Base-by-base conservation (phyloP, 2,888 invertebrate species). In the Bibio marci region DNA sequence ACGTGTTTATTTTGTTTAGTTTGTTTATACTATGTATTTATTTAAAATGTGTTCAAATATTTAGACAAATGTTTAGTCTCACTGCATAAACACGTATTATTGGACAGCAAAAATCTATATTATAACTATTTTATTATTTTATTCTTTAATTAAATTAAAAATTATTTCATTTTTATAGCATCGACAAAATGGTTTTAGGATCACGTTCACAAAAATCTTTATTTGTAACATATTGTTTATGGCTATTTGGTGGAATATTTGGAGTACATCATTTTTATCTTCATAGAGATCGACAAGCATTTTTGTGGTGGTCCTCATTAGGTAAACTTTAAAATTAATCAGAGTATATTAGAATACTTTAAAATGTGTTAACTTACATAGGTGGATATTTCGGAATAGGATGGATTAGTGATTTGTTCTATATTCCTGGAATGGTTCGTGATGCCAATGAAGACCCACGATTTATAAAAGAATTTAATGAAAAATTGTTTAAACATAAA, bases 181-280 rank as follows among this genome's bases (percentile, higher is more conserved):
- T n/a, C n/a, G n/a, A n/a, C n/a, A n/a, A n/a, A n/a, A n/a, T n/a
- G n/a, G n/a, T n/a, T n/a, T n/a, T n/a, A 22, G 22, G 4, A 22
- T 8, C 22, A 22, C 22, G 22, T 22, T 6, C 4, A 30, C 40
- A 61, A 45, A 79, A 78, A 53, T 77, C 75, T 2, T 56, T 76
- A 10, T 53, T 78, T 37, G 54, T 72, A 50, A 75, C 94, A 0
- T 95, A 92, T 54, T 43, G 91, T 2, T 63, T 80, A 30, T 95
- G 92, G 92, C 52, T 90, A 0, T 70, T 87, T 47, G 87, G 88
- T 14, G 95, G 95, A 4, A 61, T 83, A 49, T 77, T 87, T 48
- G 94, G 94, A 0, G 62, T 83, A 5, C 95, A 95, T 61, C 88
- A 92, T 56, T 73, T 94, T 52, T 95, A 95, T 61, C 65, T 95